Evolutionary conservation across 2,888 invertebrate genomes (phyloP).

Genomic region (Sarcophaga caerulescens): DNA sequence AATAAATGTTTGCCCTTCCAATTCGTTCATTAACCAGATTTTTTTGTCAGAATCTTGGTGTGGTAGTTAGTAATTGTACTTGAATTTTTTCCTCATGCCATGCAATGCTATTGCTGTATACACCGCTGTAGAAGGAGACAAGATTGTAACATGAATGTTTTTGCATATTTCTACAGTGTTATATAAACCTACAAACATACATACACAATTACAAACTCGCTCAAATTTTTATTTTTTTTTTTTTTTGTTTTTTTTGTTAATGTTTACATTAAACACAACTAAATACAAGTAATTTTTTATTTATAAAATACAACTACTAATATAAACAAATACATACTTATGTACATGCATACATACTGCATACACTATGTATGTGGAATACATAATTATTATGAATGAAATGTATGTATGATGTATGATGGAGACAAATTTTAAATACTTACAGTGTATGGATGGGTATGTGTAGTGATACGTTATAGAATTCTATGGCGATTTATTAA

Average conservation of each 20-base stretch:
- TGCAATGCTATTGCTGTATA: background rate
- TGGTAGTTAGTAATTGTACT: background rate
- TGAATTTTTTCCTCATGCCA: too few species aligned
- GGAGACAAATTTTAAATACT: background rate
- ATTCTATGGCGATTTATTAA: too few species aligned
- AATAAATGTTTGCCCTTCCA: too few species aligned
- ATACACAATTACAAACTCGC: slow-evolving; percentile 33
- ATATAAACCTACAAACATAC: slow-evolving; percentile 60
- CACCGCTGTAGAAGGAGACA: slow-evolving; percentile 9
- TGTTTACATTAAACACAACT: background rate
- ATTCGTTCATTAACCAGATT: too few species aligned
- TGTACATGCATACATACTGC: background rate
- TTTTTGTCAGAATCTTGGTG: too few species aligned
- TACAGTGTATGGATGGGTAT: too few species aligned
- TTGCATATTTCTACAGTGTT: slow-evolving; percentile 53
- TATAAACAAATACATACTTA: slow-evolving; percentile 9
- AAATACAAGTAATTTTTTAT: too few species aligned
- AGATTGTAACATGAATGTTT: slow-evolving; percentile 58
- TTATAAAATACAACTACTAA: background rate
- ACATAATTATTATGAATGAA: slow-evolving; percentile 11
- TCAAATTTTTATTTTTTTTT: too few species aligned
- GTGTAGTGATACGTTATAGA: too few species aligned
- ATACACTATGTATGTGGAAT: background rate
- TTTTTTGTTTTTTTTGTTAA: too few species aligned
- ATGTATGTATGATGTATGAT: background rate